Evolutionary conservation across 2,888 invertebrate genomes (phyloP).

Genomic region (Nipponacmea schrenckii): DNA sequence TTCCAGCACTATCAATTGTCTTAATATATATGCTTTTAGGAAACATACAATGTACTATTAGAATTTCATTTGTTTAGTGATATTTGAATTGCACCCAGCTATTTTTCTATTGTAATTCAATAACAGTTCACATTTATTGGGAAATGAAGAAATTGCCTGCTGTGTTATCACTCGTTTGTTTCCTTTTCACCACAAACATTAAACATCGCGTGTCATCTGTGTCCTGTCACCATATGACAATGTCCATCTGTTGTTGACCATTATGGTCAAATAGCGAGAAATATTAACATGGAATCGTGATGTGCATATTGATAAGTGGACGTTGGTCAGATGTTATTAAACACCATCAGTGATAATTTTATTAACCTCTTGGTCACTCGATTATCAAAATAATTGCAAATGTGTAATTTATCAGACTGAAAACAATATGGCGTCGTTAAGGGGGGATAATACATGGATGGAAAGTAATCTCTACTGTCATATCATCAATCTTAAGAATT

Average conservation of each 20-base stretch:
- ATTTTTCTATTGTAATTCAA: no score
- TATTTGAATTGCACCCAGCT: no score
- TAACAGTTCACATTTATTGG: no score
- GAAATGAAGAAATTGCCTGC: neutral
- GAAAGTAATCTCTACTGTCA: neutral
- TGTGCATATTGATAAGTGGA: neutral
- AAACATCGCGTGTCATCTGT: slow-evolving; percentile 3
- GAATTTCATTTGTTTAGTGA: no score
- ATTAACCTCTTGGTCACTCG: neutral
- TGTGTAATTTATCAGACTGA: neutral
- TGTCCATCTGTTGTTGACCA: slow-evolving; percentile 9
- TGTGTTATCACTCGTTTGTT: neutral
- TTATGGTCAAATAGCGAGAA: neutral
- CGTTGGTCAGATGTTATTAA: neutral
- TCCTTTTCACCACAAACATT: neutral
- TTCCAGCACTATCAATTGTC: no score
- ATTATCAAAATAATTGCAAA: neutral
- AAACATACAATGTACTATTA: no score
- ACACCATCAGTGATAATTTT: neutral
- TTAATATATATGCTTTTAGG: neutral
- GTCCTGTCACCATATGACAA: neutral
- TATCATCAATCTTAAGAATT: no score
- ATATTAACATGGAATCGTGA: neutral
- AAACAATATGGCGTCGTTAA: neutral
- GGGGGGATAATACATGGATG: neutral